Evolutionary conservation across 2,113 vertebrate genomes (phyloP).

Genomic region (rabbit (Oryctolagus cuniculus)): mOryCun1.1 NC_091443.1:73338501-73339000

Average conservation of each 20-base stretch:
- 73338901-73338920: constrained; percentile 41
- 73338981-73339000: constrained; percentile 1
- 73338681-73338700: constrained; percentile 97
- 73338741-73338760: constrained; percentile 97
- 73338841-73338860: constrained; percentile 98
- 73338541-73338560: neutral
- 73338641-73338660: constrained; percentile 86
- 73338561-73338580: constrained; percentile 22
- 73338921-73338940: constrained; percentile 19
- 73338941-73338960: constrained; percentile 55
- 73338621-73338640: neutral
- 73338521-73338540: neutral
- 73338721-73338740: constrained; percentile 98
- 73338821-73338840: constrained; percentile 98
- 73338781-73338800: constrained; percentile 99
- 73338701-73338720: constrained; percentile 99
- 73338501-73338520: neutral
- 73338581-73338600: constrained; percentile 6
- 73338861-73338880: constrained; percentile 89
- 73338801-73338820: constrained; percentile 99
- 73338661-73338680: constrained; percentile 97
- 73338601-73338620: neutral
- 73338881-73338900: constrained; percentile 42
- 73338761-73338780: constrained; percentile 99
- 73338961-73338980: constrained; percentile 29